Evolutionary conservation across 2,888 invertebrate species (phyloP).

Genomic region (Isotomurus palustris): DNA sequence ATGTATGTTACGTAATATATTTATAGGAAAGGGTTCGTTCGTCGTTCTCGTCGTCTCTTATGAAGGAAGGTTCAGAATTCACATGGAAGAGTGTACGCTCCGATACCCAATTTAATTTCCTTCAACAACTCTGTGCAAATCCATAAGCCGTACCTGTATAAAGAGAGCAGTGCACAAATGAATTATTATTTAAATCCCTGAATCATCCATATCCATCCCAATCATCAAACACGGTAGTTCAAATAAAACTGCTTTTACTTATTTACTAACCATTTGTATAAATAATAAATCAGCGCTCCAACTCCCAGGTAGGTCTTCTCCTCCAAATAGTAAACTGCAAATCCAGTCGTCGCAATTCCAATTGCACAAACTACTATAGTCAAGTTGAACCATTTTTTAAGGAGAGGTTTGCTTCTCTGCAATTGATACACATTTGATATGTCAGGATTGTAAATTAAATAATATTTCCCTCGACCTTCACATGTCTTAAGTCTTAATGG

Average conservation of each 20-base stretch:
- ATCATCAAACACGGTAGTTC: background rate
- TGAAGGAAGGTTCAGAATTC: conserved; percentile 31
- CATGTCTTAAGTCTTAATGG: too few relatives aligned
- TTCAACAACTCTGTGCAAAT: conserved; percentile 35
- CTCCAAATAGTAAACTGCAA: conserved; percentile 18
- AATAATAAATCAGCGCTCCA: conserved; percentile 28
- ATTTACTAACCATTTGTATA: conserved; percentile 29
- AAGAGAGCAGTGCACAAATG: background rate
- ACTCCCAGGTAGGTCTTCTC: conserved; percentile 20
- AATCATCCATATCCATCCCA: background rate
- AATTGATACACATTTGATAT: background rate
- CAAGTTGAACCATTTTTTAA: conserved; percentile 35
- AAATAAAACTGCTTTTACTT: background rate
- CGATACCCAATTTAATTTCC: conserved; percentile 34
- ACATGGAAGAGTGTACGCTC: conserved; percentile 34
- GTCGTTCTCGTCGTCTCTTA: too few relatives aligned
- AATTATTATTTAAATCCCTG: too few relatives aligned
- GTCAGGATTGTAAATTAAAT: conserved; percentile 2
- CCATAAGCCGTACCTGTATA: conserved; percentile 35
- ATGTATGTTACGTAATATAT: too few relatives aligned
- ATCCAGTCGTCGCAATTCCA: conserved; percentile 21
- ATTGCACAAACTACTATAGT: conserved; percentile 27
- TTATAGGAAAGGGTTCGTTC: too few relatives aligned
- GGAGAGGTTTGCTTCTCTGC: conserved; percentile 21
- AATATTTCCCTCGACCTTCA: background rate